A percentile compares a stretch with the other conserved stretches of the same genome.
phyloP scores from a whole-genome alignment of 2,113 vertebrate species.

The Tupaia tana region DNA sequence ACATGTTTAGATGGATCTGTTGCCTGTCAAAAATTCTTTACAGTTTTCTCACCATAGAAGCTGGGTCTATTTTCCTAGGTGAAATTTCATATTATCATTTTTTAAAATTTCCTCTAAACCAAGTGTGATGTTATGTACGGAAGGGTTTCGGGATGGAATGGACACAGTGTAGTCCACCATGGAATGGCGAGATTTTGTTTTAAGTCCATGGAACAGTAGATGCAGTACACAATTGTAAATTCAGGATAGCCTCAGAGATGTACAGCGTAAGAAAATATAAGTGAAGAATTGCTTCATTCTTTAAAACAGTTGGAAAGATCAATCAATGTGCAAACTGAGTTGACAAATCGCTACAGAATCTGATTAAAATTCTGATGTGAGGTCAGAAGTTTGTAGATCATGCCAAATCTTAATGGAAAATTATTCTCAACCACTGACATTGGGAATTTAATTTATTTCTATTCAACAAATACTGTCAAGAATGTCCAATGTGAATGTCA shows the following conservation, averaged over 20 bases:
- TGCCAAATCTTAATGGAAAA: constrained; percentile 8
- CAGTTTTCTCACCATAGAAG: neutral
- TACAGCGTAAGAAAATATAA: neutral
- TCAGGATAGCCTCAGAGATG: neutral
- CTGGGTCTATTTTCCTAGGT: neutral
- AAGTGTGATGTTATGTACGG: neutral
- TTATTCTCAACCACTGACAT: neutral
- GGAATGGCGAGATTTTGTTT: neutral
- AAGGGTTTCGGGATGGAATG: neutral
- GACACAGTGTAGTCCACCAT: neutral
- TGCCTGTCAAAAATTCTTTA: neutral
- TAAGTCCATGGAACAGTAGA: neutral
- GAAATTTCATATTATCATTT: neutral
- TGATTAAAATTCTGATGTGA: neutral
- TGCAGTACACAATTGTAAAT: neutral
- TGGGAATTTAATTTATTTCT: neutral
- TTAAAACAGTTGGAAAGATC: neutral
- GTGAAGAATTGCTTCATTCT: neutral
- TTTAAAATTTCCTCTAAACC: neutral
- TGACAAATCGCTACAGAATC: neutral
- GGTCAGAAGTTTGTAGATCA: neutral
- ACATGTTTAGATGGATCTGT: neutral
- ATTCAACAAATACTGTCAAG: neutral
- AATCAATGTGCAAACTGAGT: neutral
- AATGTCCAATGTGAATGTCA: neutral